phyloP scores from a whole-genome alignment of 1,140 invertebrate species.

The Harpegnathos saltator region DNA sequence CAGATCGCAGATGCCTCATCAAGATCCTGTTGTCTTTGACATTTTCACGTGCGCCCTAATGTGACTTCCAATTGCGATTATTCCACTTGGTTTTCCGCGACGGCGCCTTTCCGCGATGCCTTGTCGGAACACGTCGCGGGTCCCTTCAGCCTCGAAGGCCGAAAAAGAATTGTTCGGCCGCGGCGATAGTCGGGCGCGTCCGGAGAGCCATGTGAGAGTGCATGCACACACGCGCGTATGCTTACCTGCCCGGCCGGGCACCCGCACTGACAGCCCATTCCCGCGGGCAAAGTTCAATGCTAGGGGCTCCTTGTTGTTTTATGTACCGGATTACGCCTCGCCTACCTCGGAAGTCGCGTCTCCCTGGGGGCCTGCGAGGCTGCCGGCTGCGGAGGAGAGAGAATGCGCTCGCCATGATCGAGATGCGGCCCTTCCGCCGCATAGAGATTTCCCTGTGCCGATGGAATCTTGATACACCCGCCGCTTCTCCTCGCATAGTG shows the following conservation, averaged over 20 bases:
- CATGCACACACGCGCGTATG: constrained; percentile 23
- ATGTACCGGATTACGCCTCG: constrained; percentile 72
- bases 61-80: background rate
- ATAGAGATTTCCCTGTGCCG: background rate
- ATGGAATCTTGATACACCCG: background rate
- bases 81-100: background rate
- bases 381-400: background rate
- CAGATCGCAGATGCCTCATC: too few species aligned
- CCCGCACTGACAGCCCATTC: constrained; percentile 68
- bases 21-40: too few species aligned
- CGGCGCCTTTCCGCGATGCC: background rate
- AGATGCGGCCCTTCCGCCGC: background rate
- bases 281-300: constrained; percentile 75
- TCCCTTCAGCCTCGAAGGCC: background rate
- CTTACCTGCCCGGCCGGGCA: constrained; percentile 21
- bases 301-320: constrained; percentile 72
- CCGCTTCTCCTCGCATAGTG: background rate
- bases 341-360: constrained; percentile 64
- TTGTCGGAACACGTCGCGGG: background rate
- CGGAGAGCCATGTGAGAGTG: constrained; percentile 14
- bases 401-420: background rate
- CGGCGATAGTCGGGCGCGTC: background rate
- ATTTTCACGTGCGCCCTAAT: too few species aligned
- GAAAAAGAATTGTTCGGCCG: constrained; percentile 29
- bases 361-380: constrained; percentile 54